A percentile compares a stretch with the other conserved stretches of the same genome.
phyloP scores from a whole-genome alignment of 1,140 invertebrate genomes.

The Trinorchestia longiramus region DNA sequence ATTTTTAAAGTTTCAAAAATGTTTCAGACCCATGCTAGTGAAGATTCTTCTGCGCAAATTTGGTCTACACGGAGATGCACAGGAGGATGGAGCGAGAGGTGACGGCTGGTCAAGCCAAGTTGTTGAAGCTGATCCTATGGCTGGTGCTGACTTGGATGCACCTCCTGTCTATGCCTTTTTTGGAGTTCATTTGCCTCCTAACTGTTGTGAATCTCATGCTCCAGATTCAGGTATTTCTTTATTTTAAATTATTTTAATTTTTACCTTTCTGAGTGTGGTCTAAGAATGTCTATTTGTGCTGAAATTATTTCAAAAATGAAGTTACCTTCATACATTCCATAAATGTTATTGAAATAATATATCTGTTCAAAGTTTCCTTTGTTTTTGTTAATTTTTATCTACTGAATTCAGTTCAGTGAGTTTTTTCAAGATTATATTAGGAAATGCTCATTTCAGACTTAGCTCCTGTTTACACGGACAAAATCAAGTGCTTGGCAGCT shows the following conservation, averaged over 20 bases:
- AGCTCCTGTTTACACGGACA: slow-evolving; percentile 61
- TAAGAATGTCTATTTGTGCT: neutral
- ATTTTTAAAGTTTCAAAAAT: neutral
- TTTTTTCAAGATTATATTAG: neutral
- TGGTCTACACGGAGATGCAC: neutral
- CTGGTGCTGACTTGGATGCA: neutral
- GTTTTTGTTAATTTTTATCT: neutral
- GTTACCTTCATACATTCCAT: neutral
- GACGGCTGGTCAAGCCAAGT: slow-evolving; percentile 37
- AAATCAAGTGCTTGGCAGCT: slow-evolving; percentile 58
- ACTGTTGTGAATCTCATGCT: slow-evolving; percentile 4
- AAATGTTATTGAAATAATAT: neutral
- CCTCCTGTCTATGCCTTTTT: slow-evolving; percentile 38
- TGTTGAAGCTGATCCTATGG: neutral
- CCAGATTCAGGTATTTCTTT: neutral
- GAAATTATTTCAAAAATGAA: neutral
- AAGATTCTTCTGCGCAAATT: slow-evolving; percentile 37
- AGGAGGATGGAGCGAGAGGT: slow-evolving; percentile 9
- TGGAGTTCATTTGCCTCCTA: slow-evolving; percentile 35
- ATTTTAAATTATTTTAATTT: neutral
- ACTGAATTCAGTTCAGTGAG: neutral
- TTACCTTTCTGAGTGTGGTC: neutral
- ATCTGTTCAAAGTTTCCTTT: neutral
- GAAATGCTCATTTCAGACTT: slow-evolving; percentile 57
- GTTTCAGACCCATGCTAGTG: neutral